These are phyloP conservation scores for Aepyceros melampus DNA, from an alignment of 2,113 vertebrate genomes.

Conservation along the genomic window DNA sequence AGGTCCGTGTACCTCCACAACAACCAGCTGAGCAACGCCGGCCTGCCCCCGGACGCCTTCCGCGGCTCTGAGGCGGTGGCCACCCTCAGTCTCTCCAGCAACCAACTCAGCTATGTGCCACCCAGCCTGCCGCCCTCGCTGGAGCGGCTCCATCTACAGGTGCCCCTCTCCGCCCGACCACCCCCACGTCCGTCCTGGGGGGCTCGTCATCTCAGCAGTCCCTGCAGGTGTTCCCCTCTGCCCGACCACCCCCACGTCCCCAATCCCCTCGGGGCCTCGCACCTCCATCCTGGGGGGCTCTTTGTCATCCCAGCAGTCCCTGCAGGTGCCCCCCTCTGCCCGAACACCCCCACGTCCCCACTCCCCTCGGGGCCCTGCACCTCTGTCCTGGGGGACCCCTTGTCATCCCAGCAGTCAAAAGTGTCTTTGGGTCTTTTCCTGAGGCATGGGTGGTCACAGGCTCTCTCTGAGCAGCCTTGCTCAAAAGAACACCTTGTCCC, in stretches of 20 bases:
- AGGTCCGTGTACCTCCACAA: constrained; percentile 80
- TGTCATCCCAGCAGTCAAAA: background rate
- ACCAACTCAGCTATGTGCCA: constrained; percentile 71
- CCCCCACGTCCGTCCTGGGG: too few species aligned
- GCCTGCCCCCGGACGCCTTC: constrained; percentile 71
- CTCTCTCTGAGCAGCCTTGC: background rate
- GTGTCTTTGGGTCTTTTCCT: background rate
- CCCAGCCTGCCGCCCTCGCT: constrained; percentile 69
- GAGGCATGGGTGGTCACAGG: background rate
- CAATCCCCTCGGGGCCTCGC: too few species aligned
- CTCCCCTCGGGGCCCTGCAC: fast-evolving
- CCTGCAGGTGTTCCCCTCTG: constrained; percentile 56
- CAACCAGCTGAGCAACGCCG: constrained; percentile 72
- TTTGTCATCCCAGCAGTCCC: too few species aligned
- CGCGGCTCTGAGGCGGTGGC: constrained; percentile 62
- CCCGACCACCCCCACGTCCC: fast-evolving
- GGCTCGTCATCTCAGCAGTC: background rate
- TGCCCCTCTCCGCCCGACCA: background rate
- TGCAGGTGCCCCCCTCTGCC: constrained; percentile 57
- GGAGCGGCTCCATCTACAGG: constrained; percentile 76
- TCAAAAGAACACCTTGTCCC: background rate
- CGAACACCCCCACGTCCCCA: fast-evolving
- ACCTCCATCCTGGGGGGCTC: too few species aligned
- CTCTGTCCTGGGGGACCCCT: background rate
- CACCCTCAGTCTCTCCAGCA: constrained; percentile 77